Base-by-base conservation (phyloP, 2,113 vertebrate genomes). In the Catharus minimus region DNA sequence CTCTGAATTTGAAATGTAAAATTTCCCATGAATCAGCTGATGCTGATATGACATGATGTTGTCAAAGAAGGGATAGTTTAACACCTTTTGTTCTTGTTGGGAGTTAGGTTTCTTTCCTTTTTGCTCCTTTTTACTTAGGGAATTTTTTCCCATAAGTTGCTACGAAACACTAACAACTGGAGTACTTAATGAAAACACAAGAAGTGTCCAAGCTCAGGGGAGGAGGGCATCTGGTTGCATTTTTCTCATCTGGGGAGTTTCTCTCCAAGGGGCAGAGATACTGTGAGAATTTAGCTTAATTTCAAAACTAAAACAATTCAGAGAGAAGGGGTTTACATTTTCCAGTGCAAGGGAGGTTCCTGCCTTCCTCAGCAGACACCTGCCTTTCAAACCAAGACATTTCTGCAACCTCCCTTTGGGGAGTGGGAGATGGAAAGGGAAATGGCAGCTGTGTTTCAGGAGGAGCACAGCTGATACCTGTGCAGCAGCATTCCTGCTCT, bases 391-490 rank as follows among this genome's bases (percentile, higher is more conserved):
- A 32, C 28, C 21, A 41, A 71, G 21, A 12, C 28, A 65, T 26
- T 26, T 2, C 32, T 73, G 15, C 13, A 23, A 26, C 9, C 67
- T 82, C 13, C n/a, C 41, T 61, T 61, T 27, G n/a, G 24, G 39
- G 44, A 78, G 55, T 30, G 46, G 32, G 53, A 68, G 26, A 15
- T 26, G 10, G 52, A 58, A 57, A 12, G 24, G 23, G 24, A 69
- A 75, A 24, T 19, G n/a, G 11, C 28, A 62, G 2, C 8, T n/a
- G 21, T 22, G 47, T 28, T n/a, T 53, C 60, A 43, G 41, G 13
- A 62, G 39, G 14, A 46, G 2, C 28, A 15, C 1, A 14, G 7
- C 62, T 52, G 46, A 11, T 36, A 28, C 1, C 43, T 0, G 0
- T 28, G 43, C 52, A 38, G 41, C 24, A 73, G 22, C 32, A 17